phyloP scores from a whole-genome alignment of 1,140 invertebrate genomes.

The Parasteatoda tepidariorum region DNA sequence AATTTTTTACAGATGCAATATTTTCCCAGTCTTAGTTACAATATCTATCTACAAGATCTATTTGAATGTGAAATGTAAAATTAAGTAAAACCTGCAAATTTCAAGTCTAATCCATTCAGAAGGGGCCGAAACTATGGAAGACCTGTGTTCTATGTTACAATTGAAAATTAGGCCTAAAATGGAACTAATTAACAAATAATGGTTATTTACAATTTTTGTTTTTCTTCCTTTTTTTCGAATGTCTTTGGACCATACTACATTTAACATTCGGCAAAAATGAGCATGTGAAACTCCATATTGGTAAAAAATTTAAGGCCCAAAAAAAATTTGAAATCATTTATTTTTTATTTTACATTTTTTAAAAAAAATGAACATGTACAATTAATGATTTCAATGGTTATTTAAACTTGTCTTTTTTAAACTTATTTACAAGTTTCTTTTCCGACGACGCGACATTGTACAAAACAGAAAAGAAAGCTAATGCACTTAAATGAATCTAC shows the following conservation, averaged over 20 bases:
- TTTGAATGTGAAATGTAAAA: not conserved
- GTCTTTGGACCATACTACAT: constrained; percentile 7
- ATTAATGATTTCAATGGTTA: constrained; percentile 20
- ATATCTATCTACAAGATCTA: constrained; percentile 24
- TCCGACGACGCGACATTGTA: constrained; percentile 56
- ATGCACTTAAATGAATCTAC: constrained; percentile 57
- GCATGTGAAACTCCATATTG: not conserved
- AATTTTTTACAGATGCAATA: constrained; percentile 53
- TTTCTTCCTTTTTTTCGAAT: too few relatives aligned
- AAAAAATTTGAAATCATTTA: not conserved
- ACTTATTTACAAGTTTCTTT: constrained; percentile 60
- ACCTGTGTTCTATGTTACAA: constrained; percentile 2
- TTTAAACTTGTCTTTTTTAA: constrained; percentile 23
- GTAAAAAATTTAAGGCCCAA: not conserved
- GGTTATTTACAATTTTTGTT: not conserved
- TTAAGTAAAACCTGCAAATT: not conserved
- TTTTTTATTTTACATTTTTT: not conserved
- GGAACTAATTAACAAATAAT: not conserved
- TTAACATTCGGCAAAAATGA: not conserved
- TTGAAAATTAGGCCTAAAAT: not conserved
- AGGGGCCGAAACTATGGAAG: constrained; percentile 24
- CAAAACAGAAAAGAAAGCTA: constrained; percentile 55
- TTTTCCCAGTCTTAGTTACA: not conserved
- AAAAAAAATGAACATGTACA: not conserved
- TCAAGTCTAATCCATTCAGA: not conserved